Conservation (phyloP, 2,113 vertebrate species). For the Hydrolagus affinis region DNA sequence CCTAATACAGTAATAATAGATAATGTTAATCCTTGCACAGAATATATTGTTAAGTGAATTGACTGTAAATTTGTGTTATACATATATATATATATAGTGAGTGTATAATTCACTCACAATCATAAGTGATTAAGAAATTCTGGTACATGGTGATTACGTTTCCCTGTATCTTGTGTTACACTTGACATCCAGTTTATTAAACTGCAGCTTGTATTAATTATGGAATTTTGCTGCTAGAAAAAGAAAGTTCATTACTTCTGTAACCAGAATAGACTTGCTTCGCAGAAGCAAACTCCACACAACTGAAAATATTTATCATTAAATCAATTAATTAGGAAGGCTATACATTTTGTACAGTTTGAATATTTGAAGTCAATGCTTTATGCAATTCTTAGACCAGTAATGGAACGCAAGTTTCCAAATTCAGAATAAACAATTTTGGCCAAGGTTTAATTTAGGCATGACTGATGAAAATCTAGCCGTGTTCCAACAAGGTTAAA, state of each 20-base stretch:
- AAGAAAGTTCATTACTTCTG: slow-evolving; percentile 13
- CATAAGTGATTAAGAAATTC: not conserved
- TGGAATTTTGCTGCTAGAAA: slow-evolving; percentile 24
- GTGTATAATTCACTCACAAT: not conserved
- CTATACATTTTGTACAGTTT: not conserved
- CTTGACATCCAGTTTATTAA: slow-evolving; percentile 19
- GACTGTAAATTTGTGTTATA: too few relatives aligned
- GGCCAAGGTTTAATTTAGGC: too few relatives aligned
- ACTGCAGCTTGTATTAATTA: slow-evolving; percentile 27
- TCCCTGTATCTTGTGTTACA: not conserved
- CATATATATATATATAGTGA: too few relatives aligned
- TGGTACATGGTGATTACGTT: not conserved
- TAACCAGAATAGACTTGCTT: slow-evolving; percentile 15
- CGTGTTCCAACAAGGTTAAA: too few relatives aligned
- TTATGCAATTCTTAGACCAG: too few relatives aligned
- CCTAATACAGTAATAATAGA: too few relatives aligned
- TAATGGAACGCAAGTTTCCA: too few relatives aligned
- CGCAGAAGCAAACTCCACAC: not conserved
- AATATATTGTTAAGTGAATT: too few relatives aligned
- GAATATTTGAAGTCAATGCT: not conserved
- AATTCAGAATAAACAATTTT: too few relatives aligned
- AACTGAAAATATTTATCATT: slow-evolving; percentile 15
- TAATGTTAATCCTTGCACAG: too few relatives aligned
- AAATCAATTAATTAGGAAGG: not conserved
- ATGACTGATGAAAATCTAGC: too few relatives aligned